Conservation (phyloP, 2,797 vertebrate genomes). For the Enteromius trimaculatus region DNA sequence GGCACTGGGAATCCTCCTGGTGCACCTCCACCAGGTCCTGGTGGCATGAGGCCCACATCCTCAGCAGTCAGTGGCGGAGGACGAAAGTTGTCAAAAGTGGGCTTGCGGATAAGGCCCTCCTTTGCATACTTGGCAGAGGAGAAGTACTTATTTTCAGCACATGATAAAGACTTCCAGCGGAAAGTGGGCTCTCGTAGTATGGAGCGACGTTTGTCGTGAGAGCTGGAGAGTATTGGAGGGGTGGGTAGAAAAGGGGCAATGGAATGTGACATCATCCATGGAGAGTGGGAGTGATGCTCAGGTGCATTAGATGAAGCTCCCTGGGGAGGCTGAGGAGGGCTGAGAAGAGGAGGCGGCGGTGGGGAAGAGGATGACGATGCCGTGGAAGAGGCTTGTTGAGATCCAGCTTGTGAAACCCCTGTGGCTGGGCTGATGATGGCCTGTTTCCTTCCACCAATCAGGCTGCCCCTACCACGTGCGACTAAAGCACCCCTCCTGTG, state of each 20-base stretch:
- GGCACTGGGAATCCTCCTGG: conserved; percentile 81
- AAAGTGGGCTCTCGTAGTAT: conserved; percentile 96
- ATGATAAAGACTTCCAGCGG: conserved; percentile 92
- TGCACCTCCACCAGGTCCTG: conserved; percentile 71
- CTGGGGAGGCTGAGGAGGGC: conserved; percentile 84
- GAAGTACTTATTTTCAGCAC: conserved; percentile 92
- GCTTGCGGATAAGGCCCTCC: conserved; percentile 98
- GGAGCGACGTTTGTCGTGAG: conserved; percentile 90
- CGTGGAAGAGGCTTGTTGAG: conserved; percentile 86
- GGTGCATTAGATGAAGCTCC: conserved; percentile 79
- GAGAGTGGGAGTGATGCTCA: conserved; percentile 78
- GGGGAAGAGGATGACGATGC: conserved; percentile 89
- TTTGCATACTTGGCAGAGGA: conserved; percentile 99
- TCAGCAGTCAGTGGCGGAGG: conserved; percentile 93
- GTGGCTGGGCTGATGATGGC: conserved; percentile 80
- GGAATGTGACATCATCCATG: conserved; percentile 92
- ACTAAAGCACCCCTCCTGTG: conserved; percentile 75
- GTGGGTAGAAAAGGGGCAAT: conserved; percentile 86
- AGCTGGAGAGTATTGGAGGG: conserved; percentile 77
- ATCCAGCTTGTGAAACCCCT: conserved; percentile 80
- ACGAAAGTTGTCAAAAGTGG: conserved; percentile 97
- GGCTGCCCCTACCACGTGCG: conserved; percentile 78
- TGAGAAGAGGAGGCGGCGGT: conserved; percentile 90
- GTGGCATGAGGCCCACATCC: conserved; percentile 90
- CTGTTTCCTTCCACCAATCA: conserved; percentile 73